Percentiles rank a stretch among this genome's conserved stretches.
These are phyloP conservation scores for Lycia hirtaria DNA, from an alignment of 2,888 invertebrate genomes.

Conservation along the genomic window DNA sequence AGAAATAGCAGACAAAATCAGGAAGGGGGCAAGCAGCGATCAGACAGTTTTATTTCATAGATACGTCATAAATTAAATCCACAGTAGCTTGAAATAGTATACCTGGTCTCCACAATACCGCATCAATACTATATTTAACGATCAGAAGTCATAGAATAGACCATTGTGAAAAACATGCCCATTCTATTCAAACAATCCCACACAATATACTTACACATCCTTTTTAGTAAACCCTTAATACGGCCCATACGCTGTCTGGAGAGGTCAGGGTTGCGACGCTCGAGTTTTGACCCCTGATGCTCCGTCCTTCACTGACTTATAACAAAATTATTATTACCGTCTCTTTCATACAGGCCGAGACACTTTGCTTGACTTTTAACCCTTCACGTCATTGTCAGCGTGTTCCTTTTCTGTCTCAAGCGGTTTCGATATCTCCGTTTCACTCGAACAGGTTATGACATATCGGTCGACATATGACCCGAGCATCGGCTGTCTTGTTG, in stretches of 20 bases:
- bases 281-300: slow-evolving; percentile 80
- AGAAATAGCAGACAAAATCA: too few relatives aligned
- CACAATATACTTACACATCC: slow-evolving; percentile 35
- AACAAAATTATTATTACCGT: slow-evolving; percentile 52
- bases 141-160: slow-evolving; percentile 1
- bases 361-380: slow-evolving; percentile 83
- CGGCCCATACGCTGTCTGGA: slow-evolving; percentile 70
- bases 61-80: not conserved
- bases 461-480: slow-evolving; percentile 83
- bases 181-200: slow-evolving; percentile 22
- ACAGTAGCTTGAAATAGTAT: not conserved
- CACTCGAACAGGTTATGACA: slow-evolving; percentile 83
- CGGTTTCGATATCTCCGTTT: slow-evolving; percentile 58
- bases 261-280: slow-evolving; percentile 84
- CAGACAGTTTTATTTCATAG: too few relatives aligned
- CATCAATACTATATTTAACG: slow-evolving; percentile 18
- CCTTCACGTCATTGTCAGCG: slow-evolving; percentile 78
- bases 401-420: slow-evolving; percentile 65
- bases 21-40: too few relatives aligned
- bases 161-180: slow-evolving; percentile 13
- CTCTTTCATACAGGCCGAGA: slow-evolving; percentile 77
- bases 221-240: slow-evolving; percentile 57
- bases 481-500: slow-evolving; percentile 62
- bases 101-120: slow-evolving; percentile 4
- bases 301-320: slow-evolving; percentile 58